phyloP scores from a whole-genome alignment of 2,113 vertebrate genomes.

The Morone saxatilis region DNA sequence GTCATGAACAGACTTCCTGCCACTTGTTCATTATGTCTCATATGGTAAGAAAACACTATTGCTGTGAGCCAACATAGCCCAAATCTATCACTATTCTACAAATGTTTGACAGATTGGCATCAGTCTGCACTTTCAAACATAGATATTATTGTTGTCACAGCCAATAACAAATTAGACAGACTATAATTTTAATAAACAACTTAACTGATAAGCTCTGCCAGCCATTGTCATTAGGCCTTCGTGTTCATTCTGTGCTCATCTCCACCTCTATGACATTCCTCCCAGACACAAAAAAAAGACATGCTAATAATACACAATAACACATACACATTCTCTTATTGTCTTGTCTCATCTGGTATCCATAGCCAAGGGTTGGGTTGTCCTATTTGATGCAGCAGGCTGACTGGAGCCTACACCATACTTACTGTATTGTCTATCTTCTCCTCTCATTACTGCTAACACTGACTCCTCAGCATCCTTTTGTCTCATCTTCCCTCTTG shows the following conservation, averaged over 20 bases:
- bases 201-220: background rate
- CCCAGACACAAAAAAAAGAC: conserved; percentile 6
- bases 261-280: conserved; percentile 10
- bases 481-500: background rate
- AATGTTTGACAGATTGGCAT: background rate
- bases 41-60: background rate
- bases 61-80: background rate
- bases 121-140: conserved; percentile 8
- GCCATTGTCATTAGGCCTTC: background rate
- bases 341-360: conserved; percentile 6
- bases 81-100: background rate
- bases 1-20: background rate
- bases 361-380: background rate
- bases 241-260: background rate
- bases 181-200: conserved; percentile 8
- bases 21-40: background rate
- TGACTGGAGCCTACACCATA: background rate
- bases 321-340: background rate
- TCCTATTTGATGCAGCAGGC: conserved; percentile 1
- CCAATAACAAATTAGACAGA: background rate
- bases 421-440: conserved; percentile 4
- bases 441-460: background rate
- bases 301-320: background rate
- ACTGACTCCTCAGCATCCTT: background rate
- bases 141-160: background rate